Base-by-base conservation (phyloP, 2,797 vertebrate genomes). In the Tiaroga cobitis region DNA sequence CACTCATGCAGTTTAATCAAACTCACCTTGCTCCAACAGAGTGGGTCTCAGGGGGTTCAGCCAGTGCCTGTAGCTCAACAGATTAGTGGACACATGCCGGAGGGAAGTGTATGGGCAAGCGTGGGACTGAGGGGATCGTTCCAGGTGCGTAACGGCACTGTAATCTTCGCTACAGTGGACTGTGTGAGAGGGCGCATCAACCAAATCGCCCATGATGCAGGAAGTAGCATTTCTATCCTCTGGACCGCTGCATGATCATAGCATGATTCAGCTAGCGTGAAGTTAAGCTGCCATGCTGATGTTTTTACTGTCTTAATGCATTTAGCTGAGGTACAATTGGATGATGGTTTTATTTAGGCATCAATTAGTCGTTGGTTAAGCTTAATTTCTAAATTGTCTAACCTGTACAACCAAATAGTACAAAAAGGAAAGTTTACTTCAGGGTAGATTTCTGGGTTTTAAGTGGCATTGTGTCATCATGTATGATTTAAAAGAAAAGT, bases 181-280 rank as follows among this genome's bases (percentile, higher is more conserved):
- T 98, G 97, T 8, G 93, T 97, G 1, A 96, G 95, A 2, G 96
- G 97, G 82, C 94, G 97, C 54, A 93, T 97, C 92, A 98, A 97
- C 92, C 96, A 97, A 90, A 96, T 98, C 86, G 92, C 95, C 89
- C 94, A 95, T 77, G 93, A 97, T 77, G 90, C 93, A 41, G 97
- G 96, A 90, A 97, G 96, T 41, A 94, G 93, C 56, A 89, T 97
- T 86, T 96, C 95, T 49, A 90, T 97, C 85, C 90, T 97, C 59
- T 98, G 97, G 96, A 94, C 97, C 91, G 95, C 95, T 69, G 95
- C 94, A 37, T 97, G 24, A 87, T 39, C 16, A 16, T 18, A 21
- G 84, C 70, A 69, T 69, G 18, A 46, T 46, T 59, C 7, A 29
- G 5, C 19, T n/a, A 68, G 70, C 67, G 51, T 65, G 29, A 34